A percentile compares a stretch with the other conserved stretches of the same genome.
Evolutionary conservation across 2,888 invertebrate species (phyloP).

Genomic region (Erebia aethiops): DNA sequence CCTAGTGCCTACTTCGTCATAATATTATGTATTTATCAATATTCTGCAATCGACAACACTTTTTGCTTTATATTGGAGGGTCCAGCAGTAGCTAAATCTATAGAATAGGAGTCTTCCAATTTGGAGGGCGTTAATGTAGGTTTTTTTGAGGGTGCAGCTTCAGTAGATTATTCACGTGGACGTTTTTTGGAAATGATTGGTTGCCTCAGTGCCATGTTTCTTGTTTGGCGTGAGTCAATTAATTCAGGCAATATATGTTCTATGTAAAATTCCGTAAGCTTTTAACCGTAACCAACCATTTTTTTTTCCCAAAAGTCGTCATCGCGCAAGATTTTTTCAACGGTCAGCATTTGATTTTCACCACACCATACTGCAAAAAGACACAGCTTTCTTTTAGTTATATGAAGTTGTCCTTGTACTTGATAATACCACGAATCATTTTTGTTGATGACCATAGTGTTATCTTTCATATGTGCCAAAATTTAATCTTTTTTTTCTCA

Average conservation of each 20-base stretch:
- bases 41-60: background rate
- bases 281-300: background rate
- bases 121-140: background rate
- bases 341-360: constrained; percentile 15
- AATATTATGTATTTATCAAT: background rate
- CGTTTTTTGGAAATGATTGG: constrained; percentile 8
- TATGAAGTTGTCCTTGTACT: constrained; percentile 17
- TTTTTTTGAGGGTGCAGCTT: background rate
- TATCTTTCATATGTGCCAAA: constrained; percentile 15
- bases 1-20: too few species aligned
- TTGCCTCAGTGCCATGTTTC: constrained; percentile 16
- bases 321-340: constrained; percentile 18
- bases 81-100: too few species aligned
- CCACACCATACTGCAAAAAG: constrained; percentile 15
- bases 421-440: constrained; percentile 19
- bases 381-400: constrained; percentile 3
- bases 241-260: constrained; percentile 21
- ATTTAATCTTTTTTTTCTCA: constrained; percentile 15
- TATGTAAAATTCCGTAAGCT: constrained; percentile 19
- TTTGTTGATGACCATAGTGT: constrained; percentile 10
- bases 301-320: constrained; percentile 11
- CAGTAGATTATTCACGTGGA: background rate
- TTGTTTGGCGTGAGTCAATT: constrained; percentile 19
- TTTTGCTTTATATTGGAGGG: background rate
- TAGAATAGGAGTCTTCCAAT: background rate